Percentiles rank a stretch among this genome's conserved stretches.
These are phyloP conservation scores for Coelogynopora nodosa DNA, from an alignment of 2,888 invertebrate species.

Conservation along the genomic window DNA sequence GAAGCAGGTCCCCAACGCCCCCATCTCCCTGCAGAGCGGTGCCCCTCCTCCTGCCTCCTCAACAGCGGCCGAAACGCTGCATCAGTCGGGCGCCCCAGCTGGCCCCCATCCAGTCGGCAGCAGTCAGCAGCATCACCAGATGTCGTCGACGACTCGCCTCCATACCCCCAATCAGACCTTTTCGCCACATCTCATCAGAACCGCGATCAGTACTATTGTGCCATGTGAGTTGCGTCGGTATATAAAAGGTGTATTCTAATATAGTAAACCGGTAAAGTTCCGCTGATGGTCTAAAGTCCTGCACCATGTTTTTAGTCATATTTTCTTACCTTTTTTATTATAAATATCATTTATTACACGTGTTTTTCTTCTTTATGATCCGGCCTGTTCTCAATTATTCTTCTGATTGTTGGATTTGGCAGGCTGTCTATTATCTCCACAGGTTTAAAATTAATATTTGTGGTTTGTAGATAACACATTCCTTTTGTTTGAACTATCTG, in stretches of 20 bases:
- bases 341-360: too few relatives aligned
- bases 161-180: background rate
- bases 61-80: background rate
- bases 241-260: background rate
- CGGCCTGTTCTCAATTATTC: too few relatives aligned
- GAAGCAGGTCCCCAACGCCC: background rate
- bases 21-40: background rate
- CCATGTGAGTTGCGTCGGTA: background rate
- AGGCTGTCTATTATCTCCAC: too few relatives aligned
- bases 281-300: background rate
- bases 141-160: background rate
- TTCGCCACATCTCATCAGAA: slow-evolving; percentile 15
- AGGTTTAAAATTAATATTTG: too few relatives aligned
- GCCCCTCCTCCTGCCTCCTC: background rate
- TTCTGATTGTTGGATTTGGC: too few relatives aligned
- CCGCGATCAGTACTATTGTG: slow-evolving; percentile 17
- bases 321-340: too few relatives aligned
- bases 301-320: background rate
- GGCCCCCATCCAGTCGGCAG: background rate
- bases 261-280: too few relatives aligned
- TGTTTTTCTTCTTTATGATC: too few relatives aligned
- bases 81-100: background rate
- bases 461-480: too few relatives aligned
- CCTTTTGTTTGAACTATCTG: too few relatives aligned
- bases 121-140: background rate